Percentiles rank a stretch among this genome's conserved stretches.
Evolutionary conservation across 1,140 invertebrate species (phyloP).

Genomic region (Bombus terrestris): DNA sequence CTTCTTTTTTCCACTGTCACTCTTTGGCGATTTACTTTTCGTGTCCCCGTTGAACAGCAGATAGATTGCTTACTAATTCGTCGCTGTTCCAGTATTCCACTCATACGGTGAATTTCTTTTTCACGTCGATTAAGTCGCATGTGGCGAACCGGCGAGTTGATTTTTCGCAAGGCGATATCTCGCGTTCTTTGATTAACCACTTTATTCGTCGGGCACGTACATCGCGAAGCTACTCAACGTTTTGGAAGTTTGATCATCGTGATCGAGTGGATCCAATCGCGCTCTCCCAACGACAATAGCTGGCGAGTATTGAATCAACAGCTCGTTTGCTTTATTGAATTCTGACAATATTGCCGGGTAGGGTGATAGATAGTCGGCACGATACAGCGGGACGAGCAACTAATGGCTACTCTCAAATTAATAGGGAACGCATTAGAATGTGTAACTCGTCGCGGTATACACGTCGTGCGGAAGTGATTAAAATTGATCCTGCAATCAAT

Average conservation of each 20-base stretch:
- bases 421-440: conserved; percentile 51
- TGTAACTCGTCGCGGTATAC: conserved; percentile 15
- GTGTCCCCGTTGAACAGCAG: too few species aligned
- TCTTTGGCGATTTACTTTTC: too few species aligned
- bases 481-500: conserved; percentile 56
- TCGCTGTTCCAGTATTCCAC: too few species aligned
- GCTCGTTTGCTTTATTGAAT: conserved; percentile 55
- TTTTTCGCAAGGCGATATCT: not conserved
- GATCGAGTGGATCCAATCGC: conserved; percentile 47
- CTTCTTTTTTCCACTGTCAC: not conserved
- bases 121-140: too few species aligned
- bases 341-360: conserved; percentile 42
- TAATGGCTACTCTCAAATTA: conserved; percentile 53
- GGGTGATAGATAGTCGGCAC: conserved; percentile 31
- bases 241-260: conserved; percentile 38
- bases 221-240: not conserved
- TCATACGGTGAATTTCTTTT: not conserved
- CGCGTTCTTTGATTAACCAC: not conserved
- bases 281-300: conserved; percentile 38
- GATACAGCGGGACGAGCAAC: not conserved
- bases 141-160: too few species aligned
- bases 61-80: too few species aligned
- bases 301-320: conserved; percentile 51
- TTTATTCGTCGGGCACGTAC: not conserved
- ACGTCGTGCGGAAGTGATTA: conserved; percentile 44